These are phyloP conservation scores for Melangyna quadrimaculata DNA, from an alignment of 2,888 invertebrate genomes.

Conservation along the genomic window DNA sequence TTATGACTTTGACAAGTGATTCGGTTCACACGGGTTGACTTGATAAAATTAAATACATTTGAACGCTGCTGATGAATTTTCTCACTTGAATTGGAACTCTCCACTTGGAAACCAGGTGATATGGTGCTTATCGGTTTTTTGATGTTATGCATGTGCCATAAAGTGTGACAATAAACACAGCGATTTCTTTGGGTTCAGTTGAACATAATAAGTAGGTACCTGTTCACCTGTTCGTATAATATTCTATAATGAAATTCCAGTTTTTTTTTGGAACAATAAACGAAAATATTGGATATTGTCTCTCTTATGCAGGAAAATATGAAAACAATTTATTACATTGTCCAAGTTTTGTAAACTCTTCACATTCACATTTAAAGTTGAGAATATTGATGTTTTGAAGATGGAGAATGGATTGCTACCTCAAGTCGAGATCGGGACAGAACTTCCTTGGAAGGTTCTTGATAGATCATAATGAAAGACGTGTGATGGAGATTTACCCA, in stretches of 20 bases:
- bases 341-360: no score
- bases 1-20: constrained; percentile 66
- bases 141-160: constrained; percentile 39
- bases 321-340: no score
- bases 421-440: no score
- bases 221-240: no score
- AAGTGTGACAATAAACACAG: constrained; percentile 34
- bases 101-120: constrained; percentile 56
- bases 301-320: no score
- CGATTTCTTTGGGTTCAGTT: background rate
- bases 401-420: no score
- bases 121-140: constrained; percentile 53
- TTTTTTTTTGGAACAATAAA: background rate
- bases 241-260: background rate
- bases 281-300: no score
- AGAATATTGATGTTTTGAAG: no score
- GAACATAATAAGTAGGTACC: background rate
- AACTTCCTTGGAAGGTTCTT: no score
- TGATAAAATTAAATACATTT: constrained; percentile 24
- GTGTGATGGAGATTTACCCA: no score
- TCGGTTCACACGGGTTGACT: constrained; percentile 53
- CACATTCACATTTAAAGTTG: no score
- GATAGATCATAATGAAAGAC: no score
- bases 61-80: constrained; percentile 28
- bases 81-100: constrained; percentile 31